Evolutionary conservation across 1,140 invertebrate genomes (phyloP), one percentile per base, ranked within the genome.

Genomic region (Procambarus virginalis): DNA sequence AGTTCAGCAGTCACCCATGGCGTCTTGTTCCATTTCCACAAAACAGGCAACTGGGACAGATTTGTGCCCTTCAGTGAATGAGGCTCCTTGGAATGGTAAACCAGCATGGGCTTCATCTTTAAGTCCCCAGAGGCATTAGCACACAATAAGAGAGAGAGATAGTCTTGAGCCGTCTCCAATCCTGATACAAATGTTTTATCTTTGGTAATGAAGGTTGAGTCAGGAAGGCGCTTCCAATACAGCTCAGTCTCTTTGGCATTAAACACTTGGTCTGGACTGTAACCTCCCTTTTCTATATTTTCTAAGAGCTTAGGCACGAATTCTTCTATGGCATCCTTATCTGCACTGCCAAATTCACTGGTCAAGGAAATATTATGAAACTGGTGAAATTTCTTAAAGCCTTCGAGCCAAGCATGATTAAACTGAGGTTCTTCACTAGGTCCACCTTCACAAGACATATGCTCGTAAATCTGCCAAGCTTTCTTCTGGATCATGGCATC

Each of bases 1-100:
- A 87, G 49, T 51, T 60, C 34, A 9, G 9, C 73, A 45, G 85
- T 80, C 46, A 87, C 76, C 85, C 75, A 60, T 34, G 85, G 51
- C 17, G 58, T 64, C 58, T 60, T 49, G 60, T 60, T 80, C 46
- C 20, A 79, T 46, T 9, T 60, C 85, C 85, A 80, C 55, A 46
- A 14, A 34, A 81, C 86, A 14, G 58, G 77, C 34, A 88, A 34
- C 45, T 12, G 14, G 22, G 12, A n/a, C 34, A 80, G 80, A 5
- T 17, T 46, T 22, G 70, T 14, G 14, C 79, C 55, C 49, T 81
- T 81, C 48, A 83, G 48, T 8, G 48, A 55, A 34, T 22, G 10
- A 10, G 58, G 81, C 20, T 83, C 68, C 17, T 46, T n/a, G 9
- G 17, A 64, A 17, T 68, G 81, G 64, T 83, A 83, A 60, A 70